A percentile compares a stretch with the other conserved stretches of the same genome.
phyloP scores from a whole-genome alignment of 2,888 invertebrate genomes.

The Chrysolina americana region DNA sequence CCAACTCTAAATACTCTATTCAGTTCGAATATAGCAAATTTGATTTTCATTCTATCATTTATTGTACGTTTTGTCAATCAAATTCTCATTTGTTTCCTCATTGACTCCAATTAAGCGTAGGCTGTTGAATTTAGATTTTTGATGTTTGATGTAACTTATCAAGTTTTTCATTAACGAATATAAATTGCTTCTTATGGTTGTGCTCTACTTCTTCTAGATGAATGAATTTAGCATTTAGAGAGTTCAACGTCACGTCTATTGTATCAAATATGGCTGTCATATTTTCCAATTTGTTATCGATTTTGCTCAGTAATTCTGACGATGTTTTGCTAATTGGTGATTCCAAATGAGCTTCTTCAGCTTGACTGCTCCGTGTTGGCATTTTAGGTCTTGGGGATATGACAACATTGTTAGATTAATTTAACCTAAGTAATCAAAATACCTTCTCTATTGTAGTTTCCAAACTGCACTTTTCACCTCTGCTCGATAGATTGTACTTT shows the following conservation, averaged over 20 bases:
- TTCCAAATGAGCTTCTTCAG: constrained; percentile 15
- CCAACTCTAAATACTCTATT: constrained; percentile 7
- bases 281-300: constrained; percentile 22
- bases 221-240: constrained; percentile 15
- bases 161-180: constrained; percentile 14
- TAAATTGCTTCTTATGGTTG: constrained; percentile 14
- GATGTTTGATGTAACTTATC: constrained; percentile 22
- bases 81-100: constrained; percentile 8
- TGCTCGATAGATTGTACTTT: neutral
- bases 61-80: neutral
- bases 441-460: constrained; percentile 16
- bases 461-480: constrained; percentile 8
- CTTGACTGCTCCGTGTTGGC: constrained; percentile 10
- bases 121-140: constrained; percentile 16
- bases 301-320: too few species aligned
- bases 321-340: constrained; percentile 5
- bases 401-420: constrained; percentile 7
- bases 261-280: constrained; percentile 24
- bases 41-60: constrained; percentile 3
- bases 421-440: constrained; percentile 4
- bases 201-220: constrained; percentile 17
- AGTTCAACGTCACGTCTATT: constrained; percentile 19
- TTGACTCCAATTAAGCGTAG: too few species aligned
- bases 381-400: constrained; percentile 17
- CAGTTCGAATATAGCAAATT: constrained; percentile 7